Evolutionary conservation across 2,888 invertebrate genomes (phyloP), one percentile per base, ranked within the genome.

Genomic region (Stenotaenia linearis): DNA sequence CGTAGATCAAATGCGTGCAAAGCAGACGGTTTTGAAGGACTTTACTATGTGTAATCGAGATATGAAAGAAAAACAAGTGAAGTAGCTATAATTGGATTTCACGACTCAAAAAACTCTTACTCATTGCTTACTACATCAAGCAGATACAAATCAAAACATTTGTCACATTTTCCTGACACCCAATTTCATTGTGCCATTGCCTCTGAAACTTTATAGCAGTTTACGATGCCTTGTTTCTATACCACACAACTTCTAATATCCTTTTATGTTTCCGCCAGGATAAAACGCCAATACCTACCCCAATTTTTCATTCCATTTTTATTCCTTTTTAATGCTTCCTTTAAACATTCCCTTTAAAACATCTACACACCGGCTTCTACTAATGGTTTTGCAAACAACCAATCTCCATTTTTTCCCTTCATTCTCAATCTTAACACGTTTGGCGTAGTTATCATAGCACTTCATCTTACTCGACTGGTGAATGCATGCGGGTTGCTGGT

Each of bases 91-190:
- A 69, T 69, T 69, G 69, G 69, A 69, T 69, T 69, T 69, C 69
- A 69, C 69, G 69, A 69, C 69, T 69, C 69, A 69, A 69, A n/a
- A 50, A 69, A 69, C 69, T 69, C 69, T 23, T 28, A 28, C 25
- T 28, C 69, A 69, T 69, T 69, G 69, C 69, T 69, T 69, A 69
- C 69, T 69, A 69, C 69, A 69, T 69, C 69, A 69, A 23, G 25
- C 69, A 69, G 69, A 69, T 69, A 69, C 69, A 69, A 69, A 69
- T 69, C 69, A 69, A 69, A 69, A 69, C 69, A 69, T 69, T 69
- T 69, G 69, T 69, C 69, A 69, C 69, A 69, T 69, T 69, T 69
- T 69, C 69, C 28, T 69, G 69, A 69, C 69, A 69, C 69, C 69
- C 69, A 69, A 69, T 69, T 69, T 69, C 69, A 69, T 69, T 69